Percentiles rank a stretch among this genome's conserved stretches.
phyloP scores from a whole-genome alignment of 2,888 invertebrate genomes.

The Tetranychus truncatus region DNA sequence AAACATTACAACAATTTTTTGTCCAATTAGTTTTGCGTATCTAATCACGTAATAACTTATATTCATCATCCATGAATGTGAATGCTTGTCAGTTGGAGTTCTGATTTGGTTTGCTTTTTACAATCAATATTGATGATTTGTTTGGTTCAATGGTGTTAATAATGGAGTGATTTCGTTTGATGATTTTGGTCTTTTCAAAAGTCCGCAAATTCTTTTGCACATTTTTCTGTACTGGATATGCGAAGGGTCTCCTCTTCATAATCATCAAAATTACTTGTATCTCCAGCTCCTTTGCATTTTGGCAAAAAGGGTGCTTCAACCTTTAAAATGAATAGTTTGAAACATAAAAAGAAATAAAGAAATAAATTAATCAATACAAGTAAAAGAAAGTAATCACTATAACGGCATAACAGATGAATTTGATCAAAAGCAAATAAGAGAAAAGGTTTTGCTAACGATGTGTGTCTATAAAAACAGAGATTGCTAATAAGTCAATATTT shows the following conservation, averaged over 20 bases:
- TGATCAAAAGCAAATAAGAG: conserved; percentile 18
- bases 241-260: conserved; percentile 97
- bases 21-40: neutral
- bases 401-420: neutral
- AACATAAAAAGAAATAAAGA: neutral
- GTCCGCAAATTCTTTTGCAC: conserved; percentile 98
- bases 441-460: conserved; percentile 8
- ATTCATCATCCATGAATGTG: neutral
- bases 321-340: conserved; percentile 30
- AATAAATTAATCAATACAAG: neutral
- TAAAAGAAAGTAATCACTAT: neutral
- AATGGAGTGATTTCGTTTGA: neutral
- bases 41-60: neutral
- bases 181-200: conserved; percentile 39
- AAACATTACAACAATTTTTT: neutral
- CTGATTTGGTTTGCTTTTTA: neutral
- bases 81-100: neutral
- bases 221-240: conserved; percentile 96
- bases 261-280: conserved; percentile 99
- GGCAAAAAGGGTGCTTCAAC: conserved; percentile 98
- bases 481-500: neutral
- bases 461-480: neutral
- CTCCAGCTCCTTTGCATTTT: conserved; percentile 93
- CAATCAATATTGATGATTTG: neutral
- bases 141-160: neutral